Evolutionary conservation across 2,113 vertebrate species (phyloP).

Genomic region (Cathartes aura): DNA sequence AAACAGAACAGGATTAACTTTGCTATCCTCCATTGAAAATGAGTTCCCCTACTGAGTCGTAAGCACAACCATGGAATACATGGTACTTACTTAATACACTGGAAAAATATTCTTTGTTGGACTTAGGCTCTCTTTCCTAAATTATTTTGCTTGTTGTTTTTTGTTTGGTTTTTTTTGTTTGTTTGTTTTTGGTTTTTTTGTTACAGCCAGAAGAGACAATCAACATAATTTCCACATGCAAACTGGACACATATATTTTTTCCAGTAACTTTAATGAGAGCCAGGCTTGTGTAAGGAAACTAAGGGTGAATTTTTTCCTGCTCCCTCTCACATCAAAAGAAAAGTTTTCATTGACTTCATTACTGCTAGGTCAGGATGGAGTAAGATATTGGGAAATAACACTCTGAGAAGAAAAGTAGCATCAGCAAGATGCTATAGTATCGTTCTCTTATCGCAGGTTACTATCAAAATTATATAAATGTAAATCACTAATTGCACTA

Average conservation of each 20-base stretch:
- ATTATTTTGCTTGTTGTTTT: background rate
- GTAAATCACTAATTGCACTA: slow-evolving; percentile 5
- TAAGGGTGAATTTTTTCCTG: slow-evolving; percentile 7
- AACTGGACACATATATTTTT: background rate
- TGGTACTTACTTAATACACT: background rate
- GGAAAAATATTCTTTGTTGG: slow-evolving; percentile 32
- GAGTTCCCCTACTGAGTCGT: slow-evolving; percentile 40
- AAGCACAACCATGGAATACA: slow-evolving; percentile 18
- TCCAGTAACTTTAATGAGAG: slow-evolving; percentile 28
- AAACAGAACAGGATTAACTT: slow-evolving; percentile 60
- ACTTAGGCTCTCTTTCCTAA: background rate
- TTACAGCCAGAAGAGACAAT: slow-evolving; percentile 17
- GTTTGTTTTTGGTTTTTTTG: background rate
- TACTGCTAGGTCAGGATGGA: slow-evolving; percentile 31
- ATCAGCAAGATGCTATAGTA: slow-evolving; percentile 16
- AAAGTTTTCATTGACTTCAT: slow-evolving; percentile 40
- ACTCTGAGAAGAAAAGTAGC: background rate
- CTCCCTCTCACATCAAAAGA: slow-evolving; percentile 28
- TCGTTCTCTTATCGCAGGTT: slow-evolving; percentile 15
- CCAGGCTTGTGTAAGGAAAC: background rate
- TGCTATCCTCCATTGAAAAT: slow-evolving; percentile 40
- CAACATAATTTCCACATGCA: background rate
- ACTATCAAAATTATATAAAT: slow-evolving; percentile 21
- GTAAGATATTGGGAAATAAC: slow-evolving; percentile 32
- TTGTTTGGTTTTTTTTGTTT: background rate